Percentiles rank a stretch among this genome's conserved stretches.
phyloP scores from a whole-genome alignment of 2,797 vertebrate genomes.

The Knipowitschia caucasica region DNA sequence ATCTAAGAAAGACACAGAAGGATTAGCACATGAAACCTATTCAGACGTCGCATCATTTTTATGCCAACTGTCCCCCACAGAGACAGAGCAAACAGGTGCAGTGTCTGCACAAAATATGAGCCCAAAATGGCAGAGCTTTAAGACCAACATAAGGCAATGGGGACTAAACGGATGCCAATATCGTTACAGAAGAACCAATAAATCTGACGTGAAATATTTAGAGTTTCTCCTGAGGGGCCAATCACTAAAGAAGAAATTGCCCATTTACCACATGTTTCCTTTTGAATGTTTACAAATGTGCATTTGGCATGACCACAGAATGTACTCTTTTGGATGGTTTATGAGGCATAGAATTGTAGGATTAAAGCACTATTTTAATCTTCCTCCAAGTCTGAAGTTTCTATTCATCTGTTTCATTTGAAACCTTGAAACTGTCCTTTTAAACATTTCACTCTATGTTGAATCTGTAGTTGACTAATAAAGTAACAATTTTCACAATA shows the following conservation, averaged over 20 bases:
- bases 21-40: conserved; percentile 7
- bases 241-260: not conserved
- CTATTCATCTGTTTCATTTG: too few species aligned
- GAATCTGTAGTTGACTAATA: too few species aligned
- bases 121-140: not conserved
- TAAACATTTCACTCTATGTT: too few species aligned
- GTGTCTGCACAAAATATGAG: not conserved
- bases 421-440: too few species aligned
- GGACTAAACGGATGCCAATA: not conserved
- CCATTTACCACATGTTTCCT: conserved; percentile 5
- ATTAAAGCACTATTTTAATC: too few species aligned
- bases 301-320: too few species aligned
- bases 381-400: too few species aligned
- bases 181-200: not conserved
- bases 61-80: not conserved
- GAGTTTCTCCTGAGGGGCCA: not conserved
- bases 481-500: too few species aligned
- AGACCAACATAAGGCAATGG: not conserved
- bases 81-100: not conserved
- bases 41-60: conserved; percentile 1
- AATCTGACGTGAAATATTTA: conserved; percentile 5
- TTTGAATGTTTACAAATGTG: not conserved
- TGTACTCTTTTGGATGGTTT: too few species aligned
- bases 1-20: conserved; percentile 1
- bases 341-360: too few species aligned